A percentile compares a stretch with the other conserved stretches of the same genome.
phyloP scores from a whole-genome alignment of 2,113 vertebrate genomes.

The Sterrhoptilus dennistouni region DNA sequence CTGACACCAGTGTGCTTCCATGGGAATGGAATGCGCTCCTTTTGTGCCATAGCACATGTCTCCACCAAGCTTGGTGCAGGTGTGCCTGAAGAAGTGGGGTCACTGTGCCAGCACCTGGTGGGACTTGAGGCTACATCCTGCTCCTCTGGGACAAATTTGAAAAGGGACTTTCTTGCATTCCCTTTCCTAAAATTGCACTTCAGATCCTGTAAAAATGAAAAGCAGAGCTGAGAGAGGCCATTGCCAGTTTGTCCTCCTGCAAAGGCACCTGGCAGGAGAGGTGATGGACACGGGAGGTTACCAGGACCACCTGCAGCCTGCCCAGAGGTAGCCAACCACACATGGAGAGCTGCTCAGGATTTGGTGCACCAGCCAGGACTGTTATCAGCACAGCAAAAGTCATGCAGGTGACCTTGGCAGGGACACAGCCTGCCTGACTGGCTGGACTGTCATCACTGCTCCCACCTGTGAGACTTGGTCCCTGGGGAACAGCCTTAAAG shows the following conservation, averaged over 20 bases:
- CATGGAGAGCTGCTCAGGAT: rapidly evolving
- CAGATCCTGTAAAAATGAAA: neutral
- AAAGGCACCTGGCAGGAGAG: rapidly evolving
- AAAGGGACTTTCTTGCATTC: neutral
- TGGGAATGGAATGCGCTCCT: neutral
- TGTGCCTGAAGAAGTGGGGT: neutral
- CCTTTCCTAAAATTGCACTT: neutral
- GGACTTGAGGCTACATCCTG: neutral
- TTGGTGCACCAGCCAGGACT: neutral
- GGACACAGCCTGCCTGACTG: neutral
- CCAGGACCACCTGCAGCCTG: neutral
- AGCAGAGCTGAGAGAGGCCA: neutral
- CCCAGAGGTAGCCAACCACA: neutral
- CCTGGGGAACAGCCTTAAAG: neutral
- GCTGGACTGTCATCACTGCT: neutral
- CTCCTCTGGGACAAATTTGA: neutral
- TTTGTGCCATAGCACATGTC: neutral
- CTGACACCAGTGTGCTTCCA: rapidly evolving
- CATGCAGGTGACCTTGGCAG: neutral
- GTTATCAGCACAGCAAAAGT: neutral
- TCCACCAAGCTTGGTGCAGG: rapidly evolving
- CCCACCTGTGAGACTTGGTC: neutral
- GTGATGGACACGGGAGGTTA: rapidly evolving
- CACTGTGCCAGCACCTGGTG: neutral
- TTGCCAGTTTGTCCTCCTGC: rapidly evolving